These are phyloP conservation scores for Epiblema foenella DNA, from an alignment of 2,888 invertebrate genomes.

Conservation along the genomic window DNA sequence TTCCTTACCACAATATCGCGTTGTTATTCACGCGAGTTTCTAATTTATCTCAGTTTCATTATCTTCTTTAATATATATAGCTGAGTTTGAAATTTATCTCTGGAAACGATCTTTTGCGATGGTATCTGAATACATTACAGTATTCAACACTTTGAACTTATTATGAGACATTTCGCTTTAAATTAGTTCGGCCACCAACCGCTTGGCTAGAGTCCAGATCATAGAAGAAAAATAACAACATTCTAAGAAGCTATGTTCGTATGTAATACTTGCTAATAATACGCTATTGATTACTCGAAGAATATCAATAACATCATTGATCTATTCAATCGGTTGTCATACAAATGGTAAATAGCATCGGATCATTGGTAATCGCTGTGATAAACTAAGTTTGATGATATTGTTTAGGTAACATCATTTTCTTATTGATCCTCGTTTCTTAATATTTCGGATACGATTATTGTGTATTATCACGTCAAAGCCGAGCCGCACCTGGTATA, in stretches of 20 bases:
- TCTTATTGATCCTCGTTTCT: background rate
- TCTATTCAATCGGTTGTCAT: background rate
- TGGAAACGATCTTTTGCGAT: constrained; percentile 41
- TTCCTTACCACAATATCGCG: constrained; percentile 6
- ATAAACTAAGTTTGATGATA: background rate
- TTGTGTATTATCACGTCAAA: too few relatives aligned
- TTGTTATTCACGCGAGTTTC: constrained; percentile 24
- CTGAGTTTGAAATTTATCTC: constrained; percentile 33
- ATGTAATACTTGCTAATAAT: constrained; percentile 26
- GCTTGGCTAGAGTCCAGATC: constrained; percentile 72
- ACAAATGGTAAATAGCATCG: background rate
- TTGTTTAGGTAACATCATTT: background rate
- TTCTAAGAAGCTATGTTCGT: constrained; percentile 49
- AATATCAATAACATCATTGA: constrained; percentile 12
- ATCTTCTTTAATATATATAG: constrained; percentile 28
- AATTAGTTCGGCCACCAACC: constrained; percentile 73
- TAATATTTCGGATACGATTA: too few relatives aligned
- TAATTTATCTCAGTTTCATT: constrained; percentile 29
- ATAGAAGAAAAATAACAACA: constrained; percentile 65
- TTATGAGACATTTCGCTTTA: constrained; percentile 78
- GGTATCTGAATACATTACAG: constrained; percentile 54
- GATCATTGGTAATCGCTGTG: background rate
- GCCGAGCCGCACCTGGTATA: too few relatives aligned
- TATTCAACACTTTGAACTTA: constrained; percentile 68
- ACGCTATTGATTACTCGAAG: constrained; percentile 18